phyloP scores from a whole-genome alignment of 53 echinoderm and acorn worm species.

The Actinopyga echinites region DNA sequence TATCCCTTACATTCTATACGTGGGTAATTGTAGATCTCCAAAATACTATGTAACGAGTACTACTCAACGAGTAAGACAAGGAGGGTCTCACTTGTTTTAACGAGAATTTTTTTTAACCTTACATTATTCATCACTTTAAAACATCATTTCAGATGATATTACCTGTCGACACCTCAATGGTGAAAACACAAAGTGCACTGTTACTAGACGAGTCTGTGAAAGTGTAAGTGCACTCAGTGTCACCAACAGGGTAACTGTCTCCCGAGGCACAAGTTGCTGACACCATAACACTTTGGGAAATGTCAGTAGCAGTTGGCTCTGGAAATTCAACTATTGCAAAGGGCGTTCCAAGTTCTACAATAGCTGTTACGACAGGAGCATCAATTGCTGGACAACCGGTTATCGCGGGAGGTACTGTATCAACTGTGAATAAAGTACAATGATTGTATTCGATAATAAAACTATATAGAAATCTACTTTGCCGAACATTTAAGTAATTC shows the following conservation, averaged over 20 bases:
- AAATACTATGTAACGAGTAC: too few relatives aligned
- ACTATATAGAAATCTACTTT: too few relatives aligned
- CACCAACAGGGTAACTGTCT: conserved; percentile 4
- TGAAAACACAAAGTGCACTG: not conserved
- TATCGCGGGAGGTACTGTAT: not conserved
- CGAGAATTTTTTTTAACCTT: too few relatives aligned
- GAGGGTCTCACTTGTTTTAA: too few relatives aligned
- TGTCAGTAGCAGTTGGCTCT: not conserved
- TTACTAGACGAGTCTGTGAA: not conserved
- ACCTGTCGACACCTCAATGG: not conserved
- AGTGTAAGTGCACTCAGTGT: not conserved
- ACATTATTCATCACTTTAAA: too few relatives aligned
- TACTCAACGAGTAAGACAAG: too few relatives aligned
- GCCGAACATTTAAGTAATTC: too few relatives aligned
- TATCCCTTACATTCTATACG: too few relatives aligned
- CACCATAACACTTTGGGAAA: not conserved
- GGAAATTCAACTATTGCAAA: not conserved
- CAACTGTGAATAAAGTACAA: not conserved
- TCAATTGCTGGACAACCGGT: not conserved
- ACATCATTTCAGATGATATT: too few relatives aligned
- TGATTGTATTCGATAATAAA: too few relatives aligned
- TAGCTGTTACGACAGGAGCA: not conserved
- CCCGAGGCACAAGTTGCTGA: not conserved
- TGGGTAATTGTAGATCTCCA: too few relatives aligned
- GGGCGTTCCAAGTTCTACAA: not conserved